Evolutionary conservation across 2,888 invertebrate genomes (phyloP), one percentile per base, ranked within the genome.

Genomic region (Dasypogon diadema): DNA sequence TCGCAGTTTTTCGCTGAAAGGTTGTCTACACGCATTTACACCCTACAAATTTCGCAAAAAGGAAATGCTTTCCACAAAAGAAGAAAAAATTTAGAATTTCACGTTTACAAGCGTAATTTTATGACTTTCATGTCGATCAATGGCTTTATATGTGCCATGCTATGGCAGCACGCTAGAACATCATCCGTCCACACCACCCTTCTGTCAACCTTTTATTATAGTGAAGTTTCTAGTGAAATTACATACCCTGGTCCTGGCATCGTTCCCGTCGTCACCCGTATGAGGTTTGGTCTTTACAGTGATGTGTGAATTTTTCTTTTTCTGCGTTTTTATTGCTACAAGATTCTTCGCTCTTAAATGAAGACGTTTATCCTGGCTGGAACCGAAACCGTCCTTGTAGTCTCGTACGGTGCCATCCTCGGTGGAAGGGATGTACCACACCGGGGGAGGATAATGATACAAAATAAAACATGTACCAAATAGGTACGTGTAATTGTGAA

Each of bases 401-500:
- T 12, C 8, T 42, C 8, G 26, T 56, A 56, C 51, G 65, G 42
- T 46, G 65, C 48, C 65, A 42, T 42, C 18, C 21, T 16, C 18
- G 16, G 14, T 8, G 46, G 54, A 30, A 70, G 18, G 30, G 70
- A 54, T 22, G 22, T 14, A 30, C n/a, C 60, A 30, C 30, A 12
- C 8, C 70, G 21, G 54, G 70, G 54, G 54, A 22, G 68, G 70
- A 70, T 54, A 54, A 70, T 70, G 70, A 70, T 70, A 70, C 70
- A 70, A 70, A 70, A 70, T 70, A 70, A 70, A 70, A 70, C 70
- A 70, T 70, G 70, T 70, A 54, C 70, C 54, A 70, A 70, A 70
- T 70, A 70, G 70, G 70, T 70, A 70, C 70, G 70, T 70, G 70
- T 70, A 70, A 70, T 70, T 70, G 70, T 70, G 70, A 70, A 70